phyloP scores from a whole-genome alignment of 2,888 invertebrate genomes.

The Stenodera caucasica region DNA sequence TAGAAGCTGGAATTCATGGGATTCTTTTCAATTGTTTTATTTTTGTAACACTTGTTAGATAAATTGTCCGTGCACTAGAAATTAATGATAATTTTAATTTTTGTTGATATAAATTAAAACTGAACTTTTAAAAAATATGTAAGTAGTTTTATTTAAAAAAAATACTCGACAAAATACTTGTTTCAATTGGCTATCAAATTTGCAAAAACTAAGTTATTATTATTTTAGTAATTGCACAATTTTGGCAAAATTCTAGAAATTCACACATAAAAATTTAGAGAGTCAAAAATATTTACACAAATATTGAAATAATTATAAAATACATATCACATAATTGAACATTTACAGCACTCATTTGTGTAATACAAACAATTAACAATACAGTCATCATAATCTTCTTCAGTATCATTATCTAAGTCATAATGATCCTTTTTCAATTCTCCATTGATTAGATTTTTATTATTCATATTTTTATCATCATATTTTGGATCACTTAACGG shows the following conservation, averaged over 20 bases:
- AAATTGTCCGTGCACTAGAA: constrained; percentile 2
- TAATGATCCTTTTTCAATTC: constrained; percentile 33
- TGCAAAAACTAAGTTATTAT: too few relatives aligned
- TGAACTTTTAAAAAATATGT: background rate
- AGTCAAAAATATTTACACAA: background rate
- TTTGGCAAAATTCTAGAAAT: background rate
- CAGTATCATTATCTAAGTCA: constrained; percentile 20
- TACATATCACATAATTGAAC: constrained; percentile 52
- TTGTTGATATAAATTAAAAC: background rate
- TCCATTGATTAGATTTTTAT: constrained; percentile 34
- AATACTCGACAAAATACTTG: constrained; percentile 4
- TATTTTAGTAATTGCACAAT: constrained; percentile 1
- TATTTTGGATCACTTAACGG: constrained; percentile 25
- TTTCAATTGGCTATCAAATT: background rate
- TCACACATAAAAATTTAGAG: background rate
- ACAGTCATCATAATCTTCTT: constrained; percentile 61
- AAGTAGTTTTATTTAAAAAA: background rate
- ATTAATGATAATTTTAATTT: background rate
- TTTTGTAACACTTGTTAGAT: constrained; percentile 1
- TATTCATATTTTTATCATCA: constrained; percentile 14
- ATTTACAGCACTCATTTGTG: constrained; percentile 67
- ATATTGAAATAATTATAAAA: constrained; percentile 6
- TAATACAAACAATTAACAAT: constrained; percentile 66
- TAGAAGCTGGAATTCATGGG: background rate
- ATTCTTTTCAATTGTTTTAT: background rate